phyloP scores from a whole-genome alignment of 2,797 vertebrate genomes.

The Philypnodon macrostomus region DNA sequence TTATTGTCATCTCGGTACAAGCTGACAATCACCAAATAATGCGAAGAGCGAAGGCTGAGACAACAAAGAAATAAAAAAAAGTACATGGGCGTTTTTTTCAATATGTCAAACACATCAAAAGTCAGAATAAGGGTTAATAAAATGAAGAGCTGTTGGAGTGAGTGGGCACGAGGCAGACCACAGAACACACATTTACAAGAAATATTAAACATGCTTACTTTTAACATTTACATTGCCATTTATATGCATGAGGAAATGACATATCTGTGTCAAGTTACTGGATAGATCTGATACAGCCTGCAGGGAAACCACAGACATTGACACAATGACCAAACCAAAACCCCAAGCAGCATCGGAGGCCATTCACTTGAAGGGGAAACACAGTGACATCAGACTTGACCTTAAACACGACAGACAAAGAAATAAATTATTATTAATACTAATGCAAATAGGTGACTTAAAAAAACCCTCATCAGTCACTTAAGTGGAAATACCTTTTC shows the following conservation, averaged over 20 bases:
- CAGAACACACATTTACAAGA: slow-evolving; percentile 22
- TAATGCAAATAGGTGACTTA: slow-evolving; percentile 29
- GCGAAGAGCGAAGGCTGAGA: slow-evolving; percentile 21
- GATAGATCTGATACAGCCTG: slow-evolving; percentile 20
- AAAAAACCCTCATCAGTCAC: slow-evolving; percentile 38
- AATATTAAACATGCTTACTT: slow-evolving; percentile 20
- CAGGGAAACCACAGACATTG: slow-evolving; percentile 56
- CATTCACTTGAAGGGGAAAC: slow-evolving; percentile 55
- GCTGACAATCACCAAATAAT: slow-evolving; percentile 57
- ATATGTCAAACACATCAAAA: slow-evolving; percentile 66
- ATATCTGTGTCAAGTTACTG: slow-evolving; percentile 31
- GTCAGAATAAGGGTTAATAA: slow-evolving; percentile 64
- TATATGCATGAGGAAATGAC: slow-evolving; percentile 7
- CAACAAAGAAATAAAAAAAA: slow-evolving; percentile 66
- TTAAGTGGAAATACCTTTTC: slow-evolving; percentile 29
- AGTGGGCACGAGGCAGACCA: slow-evolving; percentile 44
- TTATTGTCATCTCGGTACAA: slow-evolving; percentile 51
- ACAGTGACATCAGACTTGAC: slow-evolving; percentile 64
- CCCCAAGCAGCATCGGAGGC: slow-evolving; percentile 25
- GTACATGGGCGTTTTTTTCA: slow-evolving; percentile 65
- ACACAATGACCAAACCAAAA: slow-evolving; percentile 26
- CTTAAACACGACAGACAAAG: slow-evolving; percentile 52
- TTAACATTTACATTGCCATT: slow-evolving; percentile 21
- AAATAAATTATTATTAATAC: slow-evolving; percentile 34
- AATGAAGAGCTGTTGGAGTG: slow-evolving; percentile 48